phyloP scores from a whole-genome alignment of 1,140 invertebrate species.

The Drosophila kurseongensis region DNA sequence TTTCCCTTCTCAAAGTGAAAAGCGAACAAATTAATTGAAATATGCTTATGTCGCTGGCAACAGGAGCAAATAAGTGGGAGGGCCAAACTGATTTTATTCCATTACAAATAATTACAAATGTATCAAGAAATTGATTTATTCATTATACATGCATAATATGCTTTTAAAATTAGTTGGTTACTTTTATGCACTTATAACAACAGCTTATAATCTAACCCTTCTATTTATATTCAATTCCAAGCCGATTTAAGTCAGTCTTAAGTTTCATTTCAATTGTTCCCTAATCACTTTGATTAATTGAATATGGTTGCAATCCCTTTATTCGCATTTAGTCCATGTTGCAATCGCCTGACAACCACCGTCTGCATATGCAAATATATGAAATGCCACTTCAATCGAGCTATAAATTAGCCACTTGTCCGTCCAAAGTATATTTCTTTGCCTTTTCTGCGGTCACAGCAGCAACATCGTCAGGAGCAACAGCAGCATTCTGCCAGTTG shows the following conservation, averaged over 20 bases:
- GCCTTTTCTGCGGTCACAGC: constrained; percentile 41
- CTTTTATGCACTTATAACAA: too few species aligned
- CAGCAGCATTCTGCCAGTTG: constrained; percentile 22
- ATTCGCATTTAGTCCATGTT: too few species aligned
- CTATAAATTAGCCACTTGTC: constrained; percentile 12
- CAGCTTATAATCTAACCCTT: too few species aligned
- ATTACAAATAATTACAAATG: not conserved
- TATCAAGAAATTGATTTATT: too few species aligned
- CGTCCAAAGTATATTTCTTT: constrained; percentile 16
- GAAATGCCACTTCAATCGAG: not conserved
- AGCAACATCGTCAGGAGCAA: constrained; percentile 4
- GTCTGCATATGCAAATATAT: constrained; percentile 2
- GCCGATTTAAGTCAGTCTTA: not conserved
- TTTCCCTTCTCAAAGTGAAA: constrained; percentile 11
- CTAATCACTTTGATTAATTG: not conserved
- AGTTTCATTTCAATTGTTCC: not conserved
- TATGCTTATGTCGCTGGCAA: constrained; percentile 19
- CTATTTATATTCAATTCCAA: not conserved
- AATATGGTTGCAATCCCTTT: not conserved
- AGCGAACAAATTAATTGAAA: constrained; percentile 45
- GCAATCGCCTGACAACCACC: too few species aligned
- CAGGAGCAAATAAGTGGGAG: not conserved
- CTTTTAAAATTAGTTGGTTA: too few species aligned
- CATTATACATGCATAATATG: too few species aligned
- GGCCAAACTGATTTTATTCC: not conserved